Percentiles rank a stretch among this genome's conserved stretches.
Conservation (phyloP, 2,888 invertebrate species). For the Agonum fuliginosum region DNA sequence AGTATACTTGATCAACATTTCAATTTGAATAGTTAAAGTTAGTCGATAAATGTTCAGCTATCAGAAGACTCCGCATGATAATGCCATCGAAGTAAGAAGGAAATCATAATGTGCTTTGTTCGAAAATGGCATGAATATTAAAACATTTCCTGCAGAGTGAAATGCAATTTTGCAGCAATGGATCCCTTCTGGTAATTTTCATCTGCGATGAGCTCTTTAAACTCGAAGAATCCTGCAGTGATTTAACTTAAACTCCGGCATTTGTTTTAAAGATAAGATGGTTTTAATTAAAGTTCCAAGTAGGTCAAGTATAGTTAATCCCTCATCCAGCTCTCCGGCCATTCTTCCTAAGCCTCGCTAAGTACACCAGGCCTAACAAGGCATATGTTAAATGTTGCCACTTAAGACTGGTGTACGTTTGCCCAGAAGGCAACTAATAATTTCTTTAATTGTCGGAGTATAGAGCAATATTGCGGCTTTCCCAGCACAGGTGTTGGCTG, state of each 20-base stretch:
- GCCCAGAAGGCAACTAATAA: background rate
- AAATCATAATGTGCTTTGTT: conserved; percentile 16
- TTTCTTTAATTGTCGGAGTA: background rate
- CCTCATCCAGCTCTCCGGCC: conserved; percentile 23
- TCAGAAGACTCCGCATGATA: background rate
- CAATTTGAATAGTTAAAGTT: conserved; percentile 1
- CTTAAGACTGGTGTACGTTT: no score
- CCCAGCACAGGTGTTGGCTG: background rate
- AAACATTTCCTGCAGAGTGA: conserved; percentile 9
- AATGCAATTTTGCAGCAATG: conserved; percentile 43
- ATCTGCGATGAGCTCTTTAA: conserved; percentile 44
- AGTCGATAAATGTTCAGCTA: no score
- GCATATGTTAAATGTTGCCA: conserved; percentile 12
- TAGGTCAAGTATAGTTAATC: conserved; percentile 56
- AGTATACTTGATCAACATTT: background rate
- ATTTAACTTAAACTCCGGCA: conserved; percentile 52
- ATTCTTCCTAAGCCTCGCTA: conserved; percentile 25
- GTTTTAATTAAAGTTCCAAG: conserved; percentile 58
- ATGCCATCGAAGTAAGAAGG: background rate
- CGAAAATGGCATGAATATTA: conserved; percentile 32
- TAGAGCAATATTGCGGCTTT: background rate
- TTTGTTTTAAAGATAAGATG: conserved; percentile 57
- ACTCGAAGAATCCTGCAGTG: conserved; percentile 44
- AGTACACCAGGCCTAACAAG: background rate
- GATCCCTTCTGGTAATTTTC: conserved; percentile 44